These are phyloP conservation scores for Diplogasteroides magnus DNA, from an alignment of 1,140 invertebrate species.

Conservation along the genomic window DNA sequence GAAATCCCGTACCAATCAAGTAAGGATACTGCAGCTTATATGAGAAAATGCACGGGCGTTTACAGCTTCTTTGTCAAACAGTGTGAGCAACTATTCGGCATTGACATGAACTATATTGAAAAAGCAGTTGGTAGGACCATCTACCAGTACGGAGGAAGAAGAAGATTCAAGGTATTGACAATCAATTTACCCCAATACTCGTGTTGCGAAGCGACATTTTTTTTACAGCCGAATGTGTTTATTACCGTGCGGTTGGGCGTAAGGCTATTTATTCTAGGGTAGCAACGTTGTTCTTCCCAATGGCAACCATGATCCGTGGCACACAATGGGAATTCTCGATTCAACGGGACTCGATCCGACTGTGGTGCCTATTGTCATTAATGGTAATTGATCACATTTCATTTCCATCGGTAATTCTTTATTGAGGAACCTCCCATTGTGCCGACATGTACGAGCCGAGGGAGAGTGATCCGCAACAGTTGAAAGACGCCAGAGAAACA, in stretches of 20 bases:
- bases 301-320: conserved; percentile 81
- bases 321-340: conserved; percentile 22
- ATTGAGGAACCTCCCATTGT: conserved; percentile 28
- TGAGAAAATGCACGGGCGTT: conserved; percentile 15
- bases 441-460: conserved; percentile 26
- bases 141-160: conserved; percentile 71
- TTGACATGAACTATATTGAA: background rate
- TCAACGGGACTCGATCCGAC: conserved; percentile 3
- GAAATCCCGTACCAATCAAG: conserved; percentile 69
- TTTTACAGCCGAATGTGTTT: too few relatives aligned
- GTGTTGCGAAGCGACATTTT: too few relatives aligned
- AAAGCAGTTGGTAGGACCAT: conserved; percentile 65
- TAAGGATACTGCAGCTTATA: conserved; percentile 22
- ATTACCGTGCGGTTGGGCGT: background rate
- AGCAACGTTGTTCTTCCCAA: conserved; percentile 78
- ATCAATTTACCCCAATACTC: too few relatives aligned
- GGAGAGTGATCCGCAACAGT: conserved; percentile 10
- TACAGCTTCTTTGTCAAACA: background rate
- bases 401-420: background rate
- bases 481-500: conserved; percentile 14
- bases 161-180: conserved; percentile 56
- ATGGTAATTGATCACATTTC: background rate
- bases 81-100: background rate
- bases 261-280: conserved; percentile 33
- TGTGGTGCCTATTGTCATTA: background rate